These are phyloP conservation scores for Acanthosoma haemorrhoidale DNA, from an alignment of 2,888 invertebrate genomes.

Conservation along the genomic window DNA sequence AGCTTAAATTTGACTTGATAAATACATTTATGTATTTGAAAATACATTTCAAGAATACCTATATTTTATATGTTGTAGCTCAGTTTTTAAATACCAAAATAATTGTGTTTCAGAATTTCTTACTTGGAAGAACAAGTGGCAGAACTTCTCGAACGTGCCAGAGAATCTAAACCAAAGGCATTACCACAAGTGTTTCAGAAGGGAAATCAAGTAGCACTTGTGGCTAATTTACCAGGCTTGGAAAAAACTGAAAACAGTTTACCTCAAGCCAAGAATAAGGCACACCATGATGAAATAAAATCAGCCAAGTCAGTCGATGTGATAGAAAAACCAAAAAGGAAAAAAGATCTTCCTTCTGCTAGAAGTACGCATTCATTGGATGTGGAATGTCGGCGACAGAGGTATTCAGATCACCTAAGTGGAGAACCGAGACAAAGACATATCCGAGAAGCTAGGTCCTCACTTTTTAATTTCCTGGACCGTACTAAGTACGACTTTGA, in stretches of 20 bases:
- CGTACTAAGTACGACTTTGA: constrained; percentile 38
- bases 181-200: constrained; percentile 63
- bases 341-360: constrained; percentile 35
- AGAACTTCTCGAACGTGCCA: constrained; percentile 46
- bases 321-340: constrained; percentile 46
- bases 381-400: constrained; percentile 42
- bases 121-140: constrained; percentile 83
- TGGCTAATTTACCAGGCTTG: constrained; percentile 57
- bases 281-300: constrained; percentile 48
- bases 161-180: constrained; percentile 37
- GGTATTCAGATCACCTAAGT: constrained; percentile 34
- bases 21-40: too few species aligned
- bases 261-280: background rate
- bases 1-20: too few species aligned
- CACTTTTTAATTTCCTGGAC: constrained; percentile 38
- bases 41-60: too few species aligned
- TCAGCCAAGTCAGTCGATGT: constrained; percentile 71
- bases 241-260: constrained; percentile 16
- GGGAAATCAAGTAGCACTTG: constrained; percentile 70
- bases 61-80: too few species aligned
- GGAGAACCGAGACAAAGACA: constrained; percentile 39
- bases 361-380: constrained; percentile 43
- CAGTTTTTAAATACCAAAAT: too few species aligned
- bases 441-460: constrained; percentile 38
- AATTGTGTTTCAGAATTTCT: constrained; percentile 63